Conservation (phyloP, 1,140 invertebrate genomes). For the Polypedilum pembai region DNA sequence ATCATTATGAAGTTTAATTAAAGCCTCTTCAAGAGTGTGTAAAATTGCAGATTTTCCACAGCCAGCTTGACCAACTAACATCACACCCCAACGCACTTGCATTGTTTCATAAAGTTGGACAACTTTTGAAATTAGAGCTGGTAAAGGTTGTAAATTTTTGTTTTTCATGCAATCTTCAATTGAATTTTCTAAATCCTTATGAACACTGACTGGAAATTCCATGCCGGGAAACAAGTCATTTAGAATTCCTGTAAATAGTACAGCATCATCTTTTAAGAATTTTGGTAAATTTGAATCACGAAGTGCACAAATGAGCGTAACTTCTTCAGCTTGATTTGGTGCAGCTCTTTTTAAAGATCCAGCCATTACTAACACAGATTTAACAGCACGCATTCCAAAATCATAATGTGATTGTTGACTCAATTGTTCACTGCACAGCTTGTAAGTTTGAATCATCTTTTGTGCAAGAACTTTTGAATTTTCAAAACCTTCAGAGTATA, state of each 20-base stretch:
- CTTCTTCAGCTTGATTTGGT: slow-evolving; percentile 72
- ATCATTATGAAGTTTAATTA: slow-evolving; percentile 52
- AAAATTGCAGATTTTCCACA: slow-evolving; percentile 68
- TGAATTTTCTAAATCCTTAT: slow-evolving; percentile 58
- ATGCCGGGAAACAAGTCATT: slow-evolving; percentile 84
- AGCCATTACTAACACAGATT: slow-evolving; percentile 72
- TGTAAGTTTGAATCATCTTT: slow-evolving; percentile 90
- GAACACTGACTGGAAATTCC: slow-evolving; percentile 67
- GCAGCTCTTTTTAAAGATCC: slow-evolving; percentile 77
- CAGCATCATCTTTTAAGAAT: slow-evolving; percentile 76
- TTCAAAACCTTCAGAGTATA: slow-evolving; percentile 89
- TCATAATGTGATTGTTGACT: slow-evolving; percentile 92
- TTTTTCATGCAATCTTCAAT: slow-evolving; percentile 46
- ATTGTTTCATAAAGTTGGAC: slow-evolving; percentile 86
- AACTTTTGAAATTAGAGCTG: slow-evolving; percentile 64
- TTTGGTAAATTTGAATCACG: slow-evolving; percentile 89
- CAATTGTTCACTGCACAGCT: slow-evolving; percentile 82
- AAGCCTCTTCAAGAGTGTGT: slow-evolving; percentile 58
- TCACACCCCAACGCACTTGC: slow-evolving; percentile 86
- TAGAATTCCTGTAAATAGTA: slow-evolving; percentile 79
- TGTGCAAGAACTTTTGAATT: slow-evolving; percentile 73
- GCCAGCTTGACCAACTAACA: slow-evolving; percentile 84
- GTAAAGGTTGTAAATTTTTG: slow-evolving; percentile 53
- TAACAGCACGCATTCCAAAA: slow-evolving; percentile 78
- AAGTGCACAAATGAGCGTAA: slow-evolving; percentile 71